Evolutionary conservation across 2,113 vertebrate species (phyloP), one percentile per base, ranked within the genome.

Genomic region (Ptilorrhoa leucosticta): DNA sequence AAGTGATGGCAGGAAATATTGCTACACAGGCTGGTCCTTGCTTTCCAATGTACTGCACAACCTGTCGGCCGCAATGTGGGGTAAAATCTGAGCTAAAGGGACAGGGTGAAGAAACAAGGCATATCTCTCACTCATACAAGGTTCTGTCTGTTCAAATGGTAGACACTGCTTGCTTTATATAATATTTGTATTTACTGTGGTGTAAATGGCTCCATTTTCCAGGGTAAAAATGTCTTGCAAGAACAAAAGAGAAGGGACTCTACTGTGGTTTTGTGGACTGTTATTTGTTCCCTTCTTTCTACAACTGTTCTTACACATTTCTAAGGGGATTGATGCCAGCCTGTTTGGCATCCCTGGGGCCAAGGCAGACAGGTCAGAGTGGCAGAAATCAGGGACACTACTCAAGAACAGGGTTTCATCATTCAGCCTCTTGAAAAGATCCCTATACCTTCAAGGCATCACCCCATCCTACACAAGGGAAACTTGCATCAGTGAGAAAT

Each of bases 281-380:
- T 27, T 48, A 33, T 57, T 70, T 78, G 13, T 56, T 50, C 10
- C 30, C 14, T 57, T 47, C 13, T 66, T 57, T 45, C 60, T 81
- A 42, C 28, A 89, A 11, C 17, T 40, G 8, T 58, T 56, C 31
- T 37, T 44, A 39, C 2, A 10, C 6, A 15, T 39, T 88, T 72
- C 39, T 37, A 21, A 37, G 19, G 35, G 4, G 2, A 3, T 2
- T 27, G 15, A 86, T 35, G 13, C 15, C 20, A 4, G 3, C 2
- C 15, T 45, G 15, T 37, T 23, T 65, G 4, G 7, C 13, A 45
- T 7, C 6, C 28, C 21, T 63, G 30, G 23, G 19, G 6, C 33
- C 56, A 61, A 64, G 31, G 23, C 7, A 7, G n/a, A 20, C 45
- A 60, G 15, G 13, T 47, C 23, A 70, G 37, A 9, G 3, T 7